Percentiles rank a stretch among this genome's conserved stretches.
phyloP scores from a whole-genome alignment of 1,140 invertebrate genomes.

The Macrobrachium rosenbergii region DNA sequence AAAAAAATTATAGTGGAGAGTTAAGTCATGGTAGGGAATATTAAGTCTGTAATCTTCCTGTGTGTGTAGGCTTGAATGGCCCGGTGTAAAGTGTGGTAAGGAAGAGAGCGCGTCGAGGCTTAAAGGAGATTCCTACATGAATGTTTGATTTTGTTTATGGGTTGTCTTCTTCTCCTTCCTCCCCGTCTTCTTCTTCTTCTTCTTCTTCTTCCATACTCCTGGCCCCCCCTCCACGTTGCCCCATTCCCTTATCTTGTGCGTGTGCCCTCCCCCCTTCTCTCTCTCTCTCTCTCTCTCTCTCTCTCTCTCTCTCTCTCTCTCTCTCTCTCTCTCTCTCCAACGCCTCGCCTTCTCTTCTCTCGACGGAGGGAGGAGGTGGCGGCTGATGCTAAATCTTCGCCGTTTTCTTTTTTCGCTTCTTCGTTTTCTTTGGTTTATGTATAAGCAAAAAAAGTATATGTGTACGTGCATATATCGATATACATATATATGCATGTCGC shows the following conservation, averaged over 20 bases:
- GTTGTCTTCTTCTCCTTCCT: not conserved
- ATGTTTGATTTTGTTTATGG: slow-evolving; percentile 40
- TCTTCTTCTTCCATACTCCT: not conserved
- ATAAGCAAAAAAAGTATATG: too few relatives aligned
- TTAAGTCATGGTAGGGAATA: slow-evolving; percentile 18
- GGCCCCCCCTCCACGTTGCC: too few relatives aligned
- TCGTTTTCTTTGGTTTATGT: not conserved
- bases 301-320: not conserved
- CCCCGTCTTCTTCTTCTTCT: not conserved
- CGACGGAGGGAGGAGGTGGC: too few relatives aligned
- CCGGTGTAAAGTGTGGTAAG: slow-evolving; percentile 5
- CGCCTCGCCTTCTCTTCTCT: not conserved
- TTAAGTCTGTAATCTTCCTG: slow-evolving; percentile 30
- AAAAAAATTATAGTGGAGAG: not conserved
- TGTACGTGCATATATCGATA: too few relatives aligned
- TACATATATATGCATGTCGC: too few relatives aligned
- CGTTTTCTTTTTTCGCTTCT: slow-evolving; percentile 4
- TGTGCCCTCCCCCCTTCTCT: not conserved
- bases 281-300: not conserved
- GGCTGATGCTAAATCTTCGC: too few relatives aligned
- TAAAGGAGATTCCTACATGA: slow-evolving; percentile 18
- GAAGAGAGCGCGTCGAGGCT: not conserved
- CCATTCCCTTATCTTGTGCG: not conserved
- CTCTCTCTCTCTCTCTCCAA: not conserved
- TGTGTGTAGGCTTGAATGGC: slow-evolving; percentile 12